A percentile compares a stretch with the other conserved stretches of the same genome.
Evolutionary conservation across 2,888 invertebrate genomes (phyloP).

Genomic region (Hydraecia micacea): DNA sequence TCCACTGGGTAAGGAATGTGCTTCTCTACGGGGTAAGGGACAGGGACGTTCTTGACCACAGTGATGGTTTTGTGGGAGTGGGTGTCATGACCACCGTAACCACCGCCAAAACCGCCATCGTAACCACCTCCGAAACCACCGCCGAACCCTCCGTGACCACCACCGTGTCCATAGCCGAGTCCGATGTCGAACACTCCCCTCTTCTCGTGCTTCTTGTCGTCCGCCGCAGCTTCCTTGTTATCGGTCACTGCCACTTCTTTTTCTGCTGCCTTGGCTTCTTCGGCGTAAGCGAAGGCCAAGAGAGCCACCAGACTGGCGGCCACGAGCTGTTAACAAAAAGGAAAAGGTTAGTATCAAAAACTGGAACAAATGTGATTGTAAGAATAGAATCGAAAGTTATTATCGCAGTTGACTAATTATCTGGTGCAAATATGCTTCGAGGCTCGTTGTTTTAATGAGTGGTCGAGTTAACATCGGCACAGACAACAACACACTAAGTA

Average conservation of each 20-base stretch:
- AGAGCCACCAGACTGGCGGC: slow-evolving; percentile 92
- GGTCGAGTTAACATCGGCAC: slow-evolving; percentile 72
- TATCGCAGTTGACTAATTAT: slow-evolving; percentile 76
- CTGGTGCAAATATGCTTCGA: slow-evolving; percentile 71
- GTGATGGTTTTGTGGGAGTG: slow-evolving; percentile 92
- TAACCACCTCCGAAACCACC: slow-evolving; percentile 66
- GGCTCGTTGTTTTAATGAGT: slow-evolving; percentile 73
- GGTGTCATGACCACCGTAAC: slow-evolving; percentile 82
- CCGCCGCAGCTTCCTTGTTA: slow-evolving; percentile 88
- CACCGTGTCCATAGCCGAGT: slow-evolving; percentile 86
- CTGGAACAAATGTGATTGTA: slow-evolving; percentile 69
- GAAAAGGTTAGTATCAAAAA: slow-evolving; percentile 62
- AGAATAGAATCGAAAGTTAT: slow-evolving; percentile 73
- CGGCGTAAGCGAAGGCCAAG: slow-evolving; percentile 90
- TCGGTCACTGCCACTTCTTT: slow-evolving; percentile 90
- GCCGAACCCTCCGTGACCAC: slow-evolving; percentile 54
- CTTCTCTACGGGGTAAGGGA: slow-evolving; percentile 93
- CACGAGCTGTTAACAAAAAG: slow-evolving; percentile 85
- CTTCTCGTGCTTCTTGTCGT: slow-evolving; percentile 94
- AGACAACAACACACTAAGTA: slow-evolving; percentile 74
- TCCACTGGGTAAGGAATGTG: slow-evolving; percentile 92
- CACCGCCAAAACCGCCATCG: slow-evolving; percentile 74
- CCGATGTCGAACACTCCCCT: slow-evolving; percentile 92
- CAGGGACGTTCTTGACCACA: slow-evolving; percentile 93
- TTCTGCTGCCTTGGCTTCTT: slow-evolving; percentile 90